Conservation (phyloP, 2,113 vertebrate genomes). For the Cochlearius cochlearius region DNA sequence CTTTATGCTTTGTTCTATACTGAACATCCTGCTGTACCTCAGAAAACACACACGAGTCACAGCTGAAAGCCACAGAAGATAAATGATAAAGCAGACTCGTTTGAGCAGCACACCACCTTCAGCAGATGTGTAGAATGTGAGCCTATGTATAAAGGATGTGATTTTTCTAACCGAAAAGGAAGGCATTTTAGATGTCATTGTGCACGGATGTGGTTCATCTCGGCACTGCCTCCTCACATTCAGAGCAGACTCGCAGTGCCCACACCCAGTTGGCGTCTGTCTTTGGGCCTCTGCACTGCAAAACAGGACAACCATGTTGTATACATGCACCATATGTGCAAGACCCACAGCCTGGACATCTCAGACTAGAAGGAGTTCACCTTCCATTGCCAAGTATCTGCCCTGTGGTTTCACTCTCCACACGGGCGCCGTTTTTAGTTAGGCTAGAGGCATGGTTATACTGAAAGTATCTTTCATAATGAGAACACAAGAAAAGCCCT, state of each 20-base stretch:
- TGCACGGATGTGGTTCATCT: rapidly evolving
- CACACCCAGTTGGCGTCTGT: rapidly evolving
- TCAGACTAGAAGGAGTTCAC: neutral
- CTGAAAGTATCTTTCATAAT: neutral
- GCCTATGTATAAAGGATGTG: neutral
- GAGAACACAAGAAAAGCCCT: neutral
- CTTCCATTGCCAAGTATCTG: neutral
- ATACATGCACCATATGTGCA: rapidly evolving
- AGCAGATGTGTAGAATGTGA: neutral
- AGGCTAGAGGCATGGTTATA: neutral
- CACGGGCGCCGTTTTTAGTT: neutral
- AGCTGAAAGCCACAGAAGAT: neutral
- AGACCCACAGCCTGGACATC: neutral
- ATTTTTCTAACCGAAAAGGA: neutral
- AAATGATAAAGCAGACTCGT: neutral
- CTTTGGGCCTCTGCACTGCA: neutral
- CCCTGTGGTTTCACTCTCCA: rapidly evolving
- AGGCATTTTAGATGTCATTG: neutral
- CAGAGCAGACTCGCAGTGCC: rapidly evolving
- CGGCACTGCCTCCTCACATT: neutral
- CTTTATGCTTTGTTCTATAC: neutral
- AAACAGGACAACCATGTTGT: rapidly evolving
- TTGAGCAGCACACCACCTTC: neutral
- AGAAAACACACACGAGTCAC: neutral
- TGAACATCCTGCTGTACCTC: neutral